Conservation (phyloP, 2,113 vertebrate species). For the Narcine bancroftii region DNA sequence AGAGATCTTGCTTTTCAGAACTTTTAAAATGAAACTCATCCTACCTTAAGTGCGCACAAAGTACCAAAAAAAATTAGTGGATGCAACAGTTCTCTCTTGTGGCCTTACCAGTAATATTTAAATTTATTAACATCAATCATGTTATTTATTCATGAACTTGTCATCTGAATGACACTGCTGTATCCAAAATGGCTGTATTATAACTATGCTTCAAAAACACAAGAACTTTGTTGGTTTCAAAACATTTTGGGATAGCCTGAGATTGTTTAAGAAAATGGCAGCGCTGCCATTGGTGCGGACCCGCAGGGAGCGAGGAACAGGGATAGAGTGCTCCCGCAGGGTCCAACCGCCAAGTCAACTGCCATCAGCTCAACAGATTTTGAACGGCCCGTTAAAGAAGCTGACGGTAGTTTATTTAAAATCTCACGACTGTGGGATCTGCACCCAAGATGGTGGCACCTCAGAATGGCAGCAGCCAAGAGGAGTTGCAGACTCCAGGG, state of each 20-base stretch:
- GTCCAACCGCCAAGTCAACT: no score
- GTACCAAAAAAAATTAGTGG: not conserved
- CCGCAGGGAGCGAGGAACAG: no score
- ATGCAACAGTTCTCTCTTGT: not conserved
- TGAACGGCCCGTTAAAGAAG: no score
- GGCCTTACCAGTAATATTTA: not conserved
- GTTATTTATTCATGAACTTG: not conserved
- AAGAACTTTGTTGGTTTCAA: not conserved
- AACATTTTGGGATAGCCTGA: not conserved
- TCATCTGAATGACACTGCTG: not conserved
- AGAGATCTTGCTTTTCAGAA: not conserved
- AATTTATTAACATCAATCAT: not conserved
- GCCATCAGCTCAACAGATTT: no score
- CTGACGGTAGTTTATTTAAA: no score
- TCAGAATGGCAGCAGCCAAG: no score
- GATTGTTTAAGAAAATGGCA: no score
- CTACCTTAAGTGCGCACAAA: not conserved
- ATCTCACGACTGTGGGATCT: no score
- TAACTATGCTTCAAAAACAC: not conserved
- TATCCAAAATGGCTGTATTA: not conserved
- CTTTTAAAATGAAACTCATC: not conserved
- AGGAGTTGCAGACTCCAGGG: no score
- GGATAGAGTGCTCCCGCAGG: no score
- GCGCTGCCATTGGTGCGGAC: no score
- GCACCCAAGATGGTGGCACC: no score